A percentile compares a stretch with the other conserved stretches of the same genome.
These are phyloP conservation scores for Xylocopa sonorina DNA, from an alignment of 1,140 invertebrate species.

Conservation along the genomic window DNA sequence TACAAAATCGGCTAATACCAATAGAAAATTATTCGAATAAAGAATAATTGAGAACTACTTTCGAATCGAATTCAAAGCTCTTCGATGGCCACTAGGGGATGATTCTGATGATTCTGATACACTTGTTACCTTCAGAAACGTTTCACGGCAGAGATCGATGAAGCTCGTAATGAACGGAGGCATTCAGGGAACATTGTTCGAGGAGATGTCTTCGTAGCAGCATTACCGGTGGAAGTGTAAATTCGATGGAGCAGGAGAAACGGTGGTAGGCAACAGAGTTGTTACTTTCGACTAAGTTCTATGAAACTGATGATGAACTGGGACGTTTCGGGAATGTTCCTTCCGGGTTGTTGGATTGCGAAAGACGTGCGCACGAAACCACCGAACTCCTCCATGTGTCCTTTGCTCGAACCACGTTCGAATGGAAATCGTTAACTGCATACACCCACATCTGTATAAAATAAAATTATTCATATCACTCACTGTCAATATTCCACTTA, in stretches of 20 bases:
- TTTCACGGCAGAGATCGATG: conserved; percentile 24
- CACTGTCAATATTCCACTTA: too few species aligned
- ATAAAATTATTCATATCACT: too few species aligned
- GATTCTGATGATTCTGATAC: neutral
- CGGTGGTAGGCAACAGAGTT: conserved; percentile 10
- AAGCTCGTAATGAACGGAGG: conserved; percentile 15
- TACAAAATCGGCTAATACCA: too few species aligned
- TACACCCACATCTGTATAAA: too few species aligned
- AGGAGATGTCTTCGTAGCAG: conserved; percentile 1
- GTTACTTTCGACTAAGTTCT: conserved; percentile 23
- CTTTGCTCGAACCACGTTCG: neutral
- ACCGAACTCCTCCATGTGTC: neutral
- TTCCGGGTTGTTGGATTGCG: neutral
- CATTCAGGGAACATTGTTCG: conserved; percentile 21
- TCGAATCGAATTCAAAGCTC: too few species aligned
- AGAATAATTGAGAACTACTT: too few species aligned
- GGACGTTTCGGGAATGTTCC: neutral
- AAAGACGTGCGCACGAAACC: conserved; percentile 5
- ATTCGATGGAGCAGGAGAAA: neutral
- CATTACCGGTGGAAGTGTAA: conserved; percentile 12
- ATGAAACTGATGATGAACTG: conserved; percentile 17
- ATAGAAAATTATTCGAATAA: too few species aligned
- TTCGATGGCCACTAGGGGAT: too few species aligned
- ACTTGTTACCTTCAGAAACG: conserved; percentile 7
- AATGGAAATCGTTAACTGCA: neutral